Evolutionary conservation across 2,797 vertebrate species (phyloP).

Genomic region (Notamacropus eugenii): DNA sequence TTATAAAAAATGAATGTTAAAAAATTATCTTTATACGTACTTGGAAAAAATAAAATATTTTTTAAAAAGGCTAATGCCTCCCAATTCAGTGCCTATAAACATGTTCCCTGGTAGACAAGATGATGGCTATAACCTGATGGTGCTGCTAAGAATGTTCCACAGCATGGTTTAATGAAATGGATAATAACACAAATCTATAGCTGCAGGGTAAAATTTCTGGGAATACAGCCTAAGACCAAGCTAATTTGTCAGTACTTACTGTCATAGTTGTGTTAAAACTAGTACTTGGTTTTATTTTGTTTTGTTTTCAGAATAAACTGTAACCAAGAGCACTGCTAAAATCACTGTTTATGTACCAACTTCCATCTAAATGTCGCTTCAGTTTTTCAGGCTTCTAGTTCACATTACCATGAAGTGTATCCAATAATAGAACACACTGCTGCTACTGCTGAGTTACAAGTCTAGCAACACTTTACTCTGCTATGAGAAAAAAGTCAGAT

Average conservation of each 20-base stretch:
- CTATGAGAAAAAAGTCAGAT: neutral
- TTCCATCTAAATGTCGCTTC: slow-evolving; percentile 37
- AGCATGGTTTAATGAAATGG: neutral
- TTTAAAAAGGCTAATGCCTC: neutral
- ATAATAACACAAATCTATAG: neutral
- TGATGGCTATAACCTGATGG: neutral
- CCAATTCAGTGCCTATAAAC: neutral
- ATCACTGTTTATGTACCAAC: neutral
- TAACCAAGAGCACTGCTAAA: slow-evolving; percentile 13
- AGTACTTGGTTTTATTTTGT: slow-evolving; percentile 1
- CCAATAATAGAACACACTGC: neutral
- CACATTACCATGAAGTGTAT: neutral
- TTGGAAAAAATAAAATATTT: neutral
- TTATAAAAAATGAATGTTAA: neutral
- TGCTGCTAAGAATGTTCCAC: neutral
- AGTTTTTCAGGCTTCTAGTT: slow-evolving; percentile 51
- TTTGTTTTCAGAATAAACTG: slow-evolving; percentile 1
- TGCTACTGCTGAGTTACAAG: neutral
- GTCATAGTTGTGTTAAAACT: slow-evolving; percentile 2
- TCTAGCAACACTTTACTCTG: neutral
- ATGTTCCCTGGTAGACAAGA: neutral
- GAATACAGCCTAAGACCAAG: too few species aligned
- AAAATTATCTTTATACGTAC: neutral
- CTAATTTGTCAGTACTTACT: neutral
- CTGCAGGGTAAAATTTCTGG: neutral